These are phyloP conservation scores for Ophioderma brevispina DNA, from an alignment of 35 echinoderm and acorn worm genomes.

Conservation along the genomic window DNA sequence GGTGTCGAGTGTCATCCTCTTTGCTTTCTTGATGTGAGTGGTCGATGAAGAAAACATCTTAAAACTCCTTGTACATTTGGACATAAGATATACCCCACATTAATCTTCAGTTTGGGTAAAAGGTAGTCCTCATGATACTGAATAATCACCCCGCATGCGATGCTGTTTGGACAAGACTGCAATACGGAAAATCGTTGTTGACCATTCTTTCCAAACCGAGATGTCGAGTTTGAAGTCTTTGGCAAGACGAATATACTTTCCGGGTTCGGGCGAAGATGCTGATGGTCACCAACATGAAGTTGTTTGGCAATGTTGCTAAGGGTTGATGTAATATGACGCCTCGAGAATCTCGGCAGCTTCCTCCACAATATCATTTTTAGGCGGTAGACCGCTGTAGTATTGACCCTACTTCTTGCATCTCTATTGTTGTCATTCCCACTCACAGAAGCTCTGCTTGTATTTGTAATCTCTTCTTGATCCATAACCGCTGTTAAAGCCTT, in stretches of 20 bases:
- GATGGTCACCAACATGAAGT: constrained; percentile 79
- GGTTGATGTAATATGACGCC: constrained; percentile 60
- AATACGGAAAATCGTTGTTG: constrained; percentile 70
- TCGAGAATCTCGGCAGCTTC: constrained; percentile 88
- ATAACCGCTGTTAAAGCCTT: constrained; percentile 40
- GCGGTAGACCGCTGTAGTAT: constrained; percentile 42
- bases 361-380: constrained; percentile 75
- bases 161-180: constrained; percentile 71
- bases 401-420: constrained; percentile 53
- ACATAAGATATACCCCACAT: constrained; percentile 39
- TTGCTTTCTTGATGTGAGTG: constrained; percentile 53
- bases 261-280: constrained; percentile 59
- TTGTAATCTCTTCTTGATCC: constrained; percentile 44
- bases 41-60: constrained; percentile 75
- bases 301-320: constrained; percentile 48
- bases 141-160: constrained; percentile 84
- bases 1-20: constrained; percentile 54
- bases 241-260: constrained; percentile 79
- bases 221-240: constrained; percentile 74
- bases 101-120: constrained; percentile 60
- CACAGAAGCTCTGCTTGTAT: constrained; percentile 37
- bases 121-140: constrained; percentile 65
- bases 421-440: constrained; percentile 79
- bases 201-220: constrained; percentile 91
- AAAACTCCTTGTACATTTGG: constrained; percentile 45